Evolutionary conservation across 2,888 invertebrate genomes (phyloP), one percentile per base, ranked within the genome.

Genomic region (Quadriops clusia): DNA sequence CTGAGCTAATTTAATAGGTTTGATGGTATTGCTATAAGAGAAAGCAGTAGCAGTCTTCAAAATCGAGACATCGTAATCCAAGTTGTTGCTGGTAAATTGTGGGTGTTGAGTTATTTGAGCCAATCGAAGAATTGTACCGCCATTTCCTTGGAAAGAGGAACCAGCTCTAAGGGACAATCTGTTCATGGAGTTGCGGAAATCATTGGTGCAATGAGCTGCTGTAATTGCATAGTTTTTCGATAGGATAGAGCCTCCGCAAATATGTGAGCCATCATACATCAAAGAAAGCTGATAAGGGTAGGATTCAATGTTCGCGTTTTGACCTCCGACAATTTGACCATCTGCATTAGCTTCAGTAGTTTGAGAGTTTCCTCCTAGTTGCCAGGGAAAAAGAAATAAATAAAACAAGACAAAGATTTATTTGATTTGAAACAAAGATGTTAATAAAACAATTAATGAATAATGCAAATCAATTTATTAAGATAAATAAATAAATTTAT

Each of bases 31-130:
- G 10, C 29, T 20, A 7, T 36, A 27, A 5, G 17, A 4, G n/a
- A 45, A 15, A n/a, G 10, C 16, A 6, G 3, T 16, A 17, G 34
- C 11, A 28, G 59, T 52, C 44, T 50, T 35, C 9, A 60, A 33
- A 8, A 60, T 36, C 14, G 51, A 50, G 8, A 54, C 45, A 18
- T 58, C 59, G 30, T 51, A 57, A 34, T 56, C 52, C 17, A 45
- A 39, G 7, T 37, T 38, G 3, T 18, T 13, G 1, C n/a, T 13
- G 24, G 47, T 28, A 40, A 46, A 60, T 1, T 33, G 5, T 1
- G 50, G 42, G 24, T 53, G 56, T 17, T 31, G 29, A 16, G 50
- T 27, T 9, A 49, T 29, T 3, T 14, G 21, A 4, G 13, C 14
- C 4, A 49, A 34, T 9, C 16, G 10, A 10, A 39, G 25, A 11